Evolutionary conservation across 2,888 invertebrate genomes (phyloP), one percentile per base, ranked within the genome.

Genomic region (Calephelis perditalis): DNA sequence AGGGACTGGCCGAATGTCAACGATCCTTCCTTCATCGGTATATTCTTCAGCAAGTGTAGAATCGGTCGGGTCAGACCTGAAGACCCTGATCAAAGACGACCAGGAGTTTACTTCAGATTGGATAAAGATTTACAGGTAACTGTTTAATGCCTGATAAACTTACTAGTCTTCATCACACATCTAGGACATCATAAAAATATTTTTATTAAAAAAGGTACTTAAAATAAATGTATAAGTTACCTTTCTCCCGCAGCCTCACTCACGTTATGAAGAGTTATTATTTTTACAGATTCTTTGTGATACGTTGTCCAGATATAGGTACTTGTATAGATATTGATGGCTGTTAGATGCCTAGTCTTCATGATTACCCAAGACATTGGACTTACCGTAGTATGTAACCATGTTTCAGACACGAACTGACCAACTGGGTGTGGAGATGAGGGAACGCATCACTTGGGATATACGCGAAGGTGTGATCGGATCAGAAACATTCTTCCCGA

Each of bases 21-120:
- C 71, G 98, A 98, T 82, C 98, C 98, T 0, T 94, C 97, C 0
- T 97, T 98, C 81, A 98, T 98, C 68, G 98, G 98, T 0, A 97
- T 98, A 65, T 98, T 96, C 91, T 96, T 95, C 86, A 96, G 96
- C 79, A 96, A 96, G 78, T 97, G 96, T 74, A 94, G 96, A 59
- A 94, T 96, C 56, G 97, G 97, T 10, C 92, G 90, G 58, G 86
- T 94, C 62, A 91, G 94, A 64, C 92, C 92, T 0, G 94, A 94
- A 15, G 97, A 97, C 69, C 82, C 93, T 3, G 96, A 97, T 78
- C 93, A 93, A 72, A 92, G 96, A 65, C 89, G 91, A 59, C 95
- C 97, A 0, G 97, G 97, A 43, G 94, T 96, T 15, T 97, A 97
- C 82, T 97, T 96, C 77, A 93, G 95, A 91, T 76, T 91, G 82